Conservation (phyloP, 2,113 vertebrate genomes). For the Balaenoptera acutorostrata region DNA sequence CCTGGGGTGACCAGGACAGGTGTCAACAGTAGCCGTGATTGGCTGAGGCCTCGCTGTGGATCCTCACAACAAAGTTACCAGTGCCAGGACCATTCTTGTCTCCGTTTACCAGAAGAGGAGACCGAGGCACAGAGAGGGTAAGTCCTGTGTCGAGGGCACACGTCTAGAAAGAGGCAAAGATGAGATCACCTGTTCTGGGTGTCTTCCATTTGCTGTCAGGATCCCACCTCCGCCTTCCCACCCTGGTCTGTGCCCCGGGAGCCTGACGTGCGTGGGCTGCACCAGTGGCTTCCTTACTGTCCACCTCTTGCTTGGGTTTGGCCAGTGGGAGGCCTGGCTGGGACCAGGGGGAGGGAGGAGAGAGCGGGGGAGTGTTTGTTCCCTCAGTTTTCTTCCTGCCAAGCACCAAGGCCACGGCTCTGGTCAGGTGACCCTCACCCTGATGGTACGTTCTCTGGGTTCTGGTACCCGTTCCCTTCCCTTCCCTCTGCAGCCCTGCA, state of each 20-base stretch:
- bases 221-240: accelerated
- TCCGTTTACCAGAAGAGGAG: not conserved
- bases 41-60: not conserved
- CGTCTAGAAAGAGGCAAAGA: not conserved
- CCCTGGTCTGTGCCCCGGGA: not conserved
- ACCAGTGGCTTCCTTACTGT: no score
- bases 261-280: not conserved
- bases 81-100: accelerated
- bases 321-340: not conserved
- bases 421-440: not conserved
- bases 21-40: accelerated
- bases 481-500: not conserved
- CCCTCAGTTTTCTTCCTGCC: not conserved
- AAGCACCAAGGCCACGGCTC: not conserved
- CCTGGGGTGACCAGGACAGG: not conserved
- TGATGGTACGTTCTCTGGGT: not conserved
- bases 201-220: not conserved
- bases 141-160: not conserved
- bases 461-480: not conserved
- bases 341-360: accelerated
- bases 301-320: not conserved
- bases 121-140: not conserved
- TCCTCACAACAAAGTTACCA: accelerated
- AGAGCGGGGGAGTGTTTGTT: not conserved
- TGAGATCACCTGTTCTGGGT: not conserved